Evolutionary conservation across 2,888 invertebrate genomes (phyloP), one percentile per base, ranked within the genome.

Genomic region (Acrobasis suavella): DNA sequence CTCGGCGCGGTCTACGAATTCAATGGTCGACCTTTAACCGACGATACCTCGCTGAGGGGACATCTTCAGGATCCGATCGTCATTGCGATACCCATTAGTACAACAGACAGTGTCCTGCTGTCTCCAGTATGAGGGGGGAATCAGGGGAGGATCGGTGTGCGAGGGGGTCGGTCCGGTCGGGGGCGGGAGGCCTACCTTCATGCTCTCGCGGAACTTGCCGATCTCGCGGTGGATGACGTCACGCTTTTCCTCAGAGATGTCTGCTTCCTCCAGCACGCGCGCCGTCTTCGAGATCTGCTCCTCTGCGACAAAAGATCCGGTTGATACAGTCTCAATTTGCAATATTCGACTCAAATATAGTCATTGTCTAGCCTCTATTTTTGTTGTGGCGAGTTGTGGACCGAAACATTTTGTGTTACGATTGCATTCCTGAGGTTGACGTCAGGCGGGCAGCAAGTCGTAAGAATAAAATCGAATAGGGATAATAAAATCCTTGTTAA

Each of bases 211-310:
- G 93, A 99, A 99, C 91, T 98, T 98, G 77, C 97, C 97, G 87
- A 99, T 99, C 94, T 99, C 99, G 75, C 98, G 95, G 80, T 97
- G 98, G 75, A 99, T 99, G 74, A 99, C 94, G 88, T 98, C 98
- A 58, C 98, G 95, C 88, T 98, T 98, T 82, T 98, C 98, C 89
- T 98, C 98, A 82, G 99, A 99, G 67, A 98, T 95, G 84, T 97
- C 98, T 39, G 96, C 96, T 77, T 97, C 97, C 75, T 96, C 96
- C 42, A 97, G 91, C 65, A 94, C 94, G 77, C 94, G 94, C 68
- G 94, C 94, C 72, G 94, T 93, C 73, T 94, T 94, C 63, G 94
- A 94, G 65, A 94, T 93, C 65, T 94, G 94, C 83, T 95, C 95
- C 88, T 95, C 95, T 95, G 89, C 14, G 78, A 69, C 12, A 32